Conservation (phyloP, 23 tunicate species). For the Halocynthia aurantium region DNA sequence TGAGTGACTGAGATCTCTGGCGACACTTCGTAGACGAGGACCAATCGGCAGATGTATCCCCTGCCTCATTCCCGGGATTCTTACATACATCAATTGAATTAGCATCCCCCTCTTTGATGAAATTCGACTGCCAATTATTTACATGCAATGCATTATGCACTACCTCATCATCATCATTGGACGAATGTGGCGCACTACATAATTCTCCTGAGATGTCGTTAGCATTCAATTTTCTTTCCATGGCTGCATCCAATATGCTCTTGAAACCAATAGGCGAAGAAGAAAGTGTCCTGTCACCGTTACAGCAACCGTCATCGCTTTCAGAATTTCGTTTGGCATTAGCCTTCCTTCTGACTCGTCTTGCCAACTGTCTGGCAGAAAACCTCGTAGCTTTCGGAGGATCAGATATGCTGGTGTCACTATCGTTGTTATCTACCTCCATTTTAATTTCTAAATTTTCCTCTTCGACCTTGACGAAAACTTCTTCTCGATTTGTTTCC, state of each 20-base stretch:
- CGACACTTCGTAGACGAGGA: not conserved
- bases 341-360: not conserved
- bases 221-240: constrained; percentile 51
- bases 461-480: not conserved
- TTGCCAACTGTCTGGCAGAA: constrained; percentile 11
- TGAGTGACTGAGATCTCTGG: constrained; percentile 18
- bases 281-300: constrained; percentile 5
- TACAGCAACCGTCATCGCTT: constrained; percentile 19
- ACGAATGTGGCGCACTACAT: not conserved
- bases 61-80: no score
- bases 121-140: no score
- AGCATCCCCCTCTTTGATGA: no score
- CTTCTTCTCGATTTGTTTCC: not conserved
- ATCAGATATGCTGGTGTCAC: constrained; percentile 41
- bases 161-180: no score
- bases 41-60: not conserved
- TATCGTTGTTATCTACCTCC: constrained; percentile 3
- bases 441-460: not conserved
- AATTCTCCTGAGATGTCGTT: constrained; percentile 27
- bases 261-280: constrained; percentile 44
- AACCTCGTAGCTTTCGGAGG: constrained; percentile 45
- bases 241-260: constrained; percentile 66
- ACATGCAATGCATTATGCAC: no score
- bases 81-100: no score
- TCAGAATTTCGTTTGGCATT: constrained; percentile 7